Percentiles rank a stretch among this genome's conserved stretches.
Evolutionary conservation across 1,140 invertebrate genomes (phyloP).

Genomic region (Oreohelix idahoensis): DNA sequence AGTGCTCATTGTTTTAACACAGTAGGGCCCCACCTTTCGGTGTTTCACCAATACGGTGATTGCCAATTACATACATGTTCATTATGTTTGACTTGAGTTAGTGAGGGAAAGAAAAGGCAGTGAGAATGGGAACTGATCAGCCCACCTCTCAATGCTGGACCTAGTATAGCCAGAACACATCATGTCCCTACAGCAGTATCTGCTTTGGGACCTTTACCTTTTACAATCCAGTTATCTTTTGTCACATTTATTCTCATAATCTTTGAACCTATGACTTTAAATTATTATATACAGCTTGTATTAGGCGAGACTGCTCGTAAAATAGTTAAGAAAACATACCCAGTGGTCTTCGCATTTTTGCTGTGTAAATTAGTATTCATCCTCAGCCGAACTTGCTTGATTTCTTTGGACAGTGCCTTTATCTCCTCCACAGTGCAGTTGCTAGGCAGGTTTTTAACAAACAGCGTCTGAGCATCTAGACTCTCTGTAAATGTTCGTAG

Average conservation of each 20-base stretch:
- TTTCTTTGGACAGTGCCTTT: conserved; percentile 41
- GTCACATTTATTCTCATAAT: too few species aligned
- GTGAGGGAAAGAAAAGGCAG: too few species aligned
- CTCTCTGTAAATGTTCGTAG: conserved; percentile 23
- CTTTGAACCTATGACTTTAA: neutral
- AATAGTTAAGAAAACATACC: conserved; percentile 22
- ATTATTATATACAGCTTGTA: neutral
- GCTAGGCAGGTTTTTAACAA: conserved; percentile 42
- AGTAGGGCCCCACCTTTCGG: too few species aligned
- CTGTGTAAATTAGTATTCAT: conserved; percentile 8
- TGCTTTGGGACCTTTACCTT: too few species aligned
- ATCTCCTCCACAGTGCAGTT: conserved; percentile 30
- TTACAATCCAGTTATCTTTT: neutral
- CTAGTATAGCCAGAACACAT: too few species aligned
- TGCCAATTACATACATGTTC: too few species aligned
- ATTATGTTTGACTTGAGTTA: too few species aligned
- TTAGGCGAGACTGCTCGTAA: neutral
- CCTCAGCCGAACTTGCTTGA: conserved; percentile 37
- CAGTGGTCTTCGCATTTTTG: conserved; percentile 11
- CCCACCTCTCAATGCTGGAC: too few species aligned
- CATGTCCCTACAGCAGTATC: too few species aligned
- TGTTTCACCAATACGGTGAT: too few species aligned
- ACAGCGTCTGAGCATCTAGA: conserved; percentile 29
- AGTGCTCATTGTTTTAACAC: too few species aligned
- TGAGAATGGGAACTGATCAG: too few species aligned